These are phyloP conservation scores for Saguinus imperator DNA, from an alignment of 2,113 vertebrate species.

Conservation along the genomic window DNA sequence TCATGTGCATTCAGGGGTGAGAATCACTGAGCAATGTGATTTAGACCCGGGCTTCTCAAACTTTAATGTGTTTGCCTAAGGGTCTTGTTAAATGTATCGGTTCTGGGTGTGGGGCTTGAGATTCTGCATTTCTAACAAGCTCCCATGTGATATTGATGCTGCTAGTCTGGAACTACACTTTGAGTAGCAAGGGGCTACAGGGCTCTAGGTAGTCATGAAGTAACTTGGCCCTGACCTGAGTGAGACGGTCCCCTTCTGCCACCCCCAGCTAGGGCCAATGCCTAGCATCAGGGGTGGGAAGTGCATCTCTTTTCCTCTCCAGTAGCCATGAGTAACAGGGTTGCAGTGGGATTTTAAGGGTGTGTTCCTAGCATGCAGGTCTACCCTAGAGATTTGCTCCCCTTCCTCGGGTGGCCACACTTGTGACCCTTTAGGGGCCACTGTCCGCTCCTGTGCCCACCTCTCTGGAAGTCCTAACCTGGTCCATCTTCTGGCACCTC, in stretches of 20 bases:
- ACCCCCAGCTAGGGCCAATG: background rate
- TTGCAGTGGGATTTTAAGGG: background rate
- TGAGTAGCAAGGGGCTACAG: background rate
- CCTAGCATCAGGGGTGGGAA: background rate
- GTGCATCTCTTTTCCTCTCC: background rate
- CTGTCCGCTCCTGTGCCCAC: background rate
- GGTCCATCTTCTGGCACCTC: background rate
- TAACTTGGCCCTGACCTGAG: background rate
- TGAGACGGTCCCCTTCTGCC: background rate
- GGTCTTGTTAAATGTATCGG: background rate
- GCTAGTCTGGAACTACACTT: background rate
- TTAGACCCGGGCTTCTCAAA: background rate
- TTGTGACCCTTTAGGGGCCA: background rate
- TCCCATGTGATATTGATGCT: background rate
- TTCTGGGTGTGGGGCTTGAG: background rate
- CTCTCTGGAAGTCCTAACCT: constrained; percentile 18
- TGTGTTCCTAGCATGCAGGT: background rate
- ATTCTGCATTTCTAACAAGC: background rate
- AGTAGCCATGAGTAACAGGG: background rate
- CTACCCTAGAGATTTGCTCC: background rate
- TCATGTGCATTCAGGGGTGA: background rate
- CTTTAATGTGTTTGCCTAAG: background rate
- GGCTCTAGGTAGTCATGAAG: background rate
- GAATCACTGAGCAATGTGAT: background rate
- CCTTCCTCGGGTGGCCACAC: background rate